These are phyloP conservation scores for Zapornia atra DNA, from an alignment of 2,113 vertebrate species.

Conservation along the genomic window DNA sequence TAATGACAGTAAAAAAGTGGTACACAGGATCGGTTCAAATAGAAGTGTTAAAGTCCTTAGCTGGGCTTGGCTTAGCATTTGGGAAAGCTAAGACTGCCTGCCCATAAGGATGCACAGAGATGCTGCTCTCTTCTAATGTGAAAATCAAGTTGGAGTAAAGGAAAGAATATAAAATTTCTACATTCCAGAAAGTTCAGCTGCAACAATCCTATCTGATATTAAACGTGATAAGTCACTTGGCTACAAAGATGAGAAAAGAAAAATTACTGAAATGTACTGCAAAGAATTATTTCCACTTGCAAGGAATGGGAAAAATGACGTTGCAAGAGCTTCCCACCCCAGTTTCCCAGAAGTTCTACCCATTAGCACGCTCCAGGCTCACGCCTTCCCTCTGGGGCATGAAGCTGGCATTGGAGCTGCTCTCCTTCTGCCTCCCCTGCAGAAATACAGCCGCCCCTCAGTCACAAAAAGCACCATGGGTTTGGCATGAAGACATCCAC, in stretches of 20 bases:
- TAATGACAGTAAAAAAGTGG: neutral
- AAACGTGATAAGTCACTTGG: neutral
- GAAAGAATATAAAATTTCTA: neutral
- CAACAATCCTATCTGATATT: neutral
- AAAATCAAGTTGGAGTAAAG: neutral
- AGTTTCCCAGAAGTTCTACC: neutral
- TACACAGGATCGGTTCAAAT: neutral
- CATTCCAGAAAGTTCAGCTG: neutral
- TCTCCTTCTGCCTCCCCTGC: neutral
- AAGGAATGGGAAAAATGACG: neutral
- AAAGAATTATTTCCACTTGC: neutral
- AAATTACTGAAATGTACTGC: neutral
- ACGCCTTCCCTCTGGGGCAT: rapidly evolving
- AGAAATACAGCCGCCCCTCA: no score
- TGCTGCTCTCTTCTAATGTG: neutral
- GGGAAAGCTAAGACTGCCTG: neutral
- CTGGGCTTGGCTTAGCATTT: neutral
- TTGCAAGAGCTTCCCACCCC: neutral
- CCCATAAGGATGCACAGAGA: neutral
- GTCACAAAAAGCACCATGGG: rapidly evolving
- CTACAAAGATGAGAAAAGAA: neutral
- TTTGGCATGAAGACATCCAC: neutral
- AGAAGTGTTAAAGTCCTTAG: neutral
- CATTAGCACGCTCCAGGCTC: rapidly evolving
- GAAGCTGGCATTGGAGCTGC: neutral